Base-by-base conservation (phyloP, 1,140 invertebrate species). In the Anoplolepis gracilipes region DNA sequence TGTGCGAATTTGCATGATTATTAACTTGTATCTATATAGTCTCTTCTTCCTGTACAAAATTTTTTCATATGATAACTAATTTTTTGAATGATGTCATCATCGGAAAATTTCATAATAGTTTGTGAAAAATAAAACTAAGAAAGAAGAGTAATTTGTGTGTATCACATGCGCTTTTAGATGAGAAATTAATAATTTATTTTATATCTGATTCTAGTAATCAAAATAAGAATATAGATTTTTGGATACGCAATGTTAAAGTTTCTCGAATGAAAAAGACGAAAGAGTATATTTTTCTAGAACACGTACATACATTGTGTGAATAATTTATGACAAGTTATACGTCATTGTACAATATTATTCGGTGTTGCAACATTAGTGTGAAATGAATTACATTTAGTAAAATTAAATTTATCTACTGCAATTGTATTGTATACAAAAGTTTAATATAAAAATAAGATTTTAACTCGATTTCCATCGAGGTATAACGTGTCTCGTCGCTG, bases 401-500 rank as follows among this genome's bases (percentile, higher is more conserved):
- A 53, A 57, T 30, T 28, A 49, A 72, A 13, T 67, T 22, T 75
- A 57, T 55, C 16, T n/a, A n/a, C 8, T 11, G 3, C n/a, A 33
- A 70, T 30, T 28, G 25, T 55, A 69, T 39, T 28, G 2, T 25
- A n/a, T 22, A 13, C 7, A 11, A 61, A 36, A 75, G 13, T 49
- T 42, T 33, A 30, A 0, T 62, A 76, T 22, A 6, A 85, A 77
- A 65, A 49, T 49, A 39, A 85, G 42, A 57, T 62, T 55, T 36
- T 62, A 53, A 49, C 49, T 55, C 11, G 11, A n/a, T 49, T 49
- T 19, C 16, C 59, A 67, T 72, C 42, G 16, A 19, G 22, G 33
- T 2, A 67, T 19, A 73, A 88, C 81, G 84, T 90, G 91, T 88
- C 86, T 88, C 84, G 88, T 91, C 53, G 13, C 55, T 85, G 53